These are phyloP conservation scores for Clostera curtula DNA, from an alignment of 2,888 invertebrate species.

Conservation along the genomic window DNA sequence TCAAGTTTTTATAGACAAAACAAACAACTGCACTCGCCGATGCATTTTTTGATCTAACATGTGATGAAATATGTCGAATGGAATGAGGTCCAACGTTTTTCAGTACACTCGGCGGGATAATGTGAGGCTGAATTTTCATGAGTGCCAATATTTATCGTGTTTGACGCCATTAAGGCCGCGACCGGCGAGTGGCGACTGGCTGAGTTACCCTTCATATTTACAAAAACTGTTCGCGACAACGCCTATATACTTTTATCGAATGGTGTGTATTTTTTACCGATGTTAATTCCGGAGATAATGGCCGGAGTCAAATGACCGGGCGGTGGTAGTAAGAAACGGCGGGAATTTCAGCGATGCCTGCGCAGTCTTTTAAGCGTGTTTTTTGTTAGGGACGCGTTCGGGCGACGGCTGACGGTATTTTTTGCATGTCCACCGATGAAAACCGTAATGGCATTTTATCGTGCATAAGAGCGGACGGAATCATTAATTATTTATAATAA, in stretches of 20 bases:
- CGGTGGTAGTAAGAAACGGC: conserved; percentile 62
- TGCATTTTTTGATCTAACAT: conserved; percentile 38
- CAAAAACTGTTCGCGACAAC: conserved; percentile 58
- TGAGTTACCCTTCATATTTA: conserved; percentile 46
- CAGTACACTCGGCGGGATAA: conserved; percentile 36
- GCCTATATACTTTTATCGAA: conserved; percentile 63
- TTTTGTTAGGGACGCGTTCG: conserved; percentile 58
- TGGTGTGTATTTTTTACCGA: conserved; percentile 59
- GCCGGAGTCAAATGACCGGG: conserved; percentile 68
- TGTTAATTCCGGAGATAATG: conserved; percentile 72
- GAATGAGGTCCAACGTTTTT: conserved; percentile 45
- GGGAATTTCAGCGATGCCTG: conserved; percentile 70
- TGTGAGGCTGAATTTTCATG: conserved; percentile 65
- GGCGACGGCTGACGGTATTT: conserved; percentile 60
- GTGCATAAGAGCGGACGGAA: conserved; percentile 70
- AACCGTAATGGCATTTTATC: conserved; percentile 75
- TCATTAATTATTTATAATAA: conserved; percentile 76
- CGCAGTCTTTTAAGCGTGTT: conserved; percentile 66
- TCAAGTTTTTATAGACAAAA: conserved; percentile 41
- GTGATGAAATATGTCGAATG: conserved; percentile 46
- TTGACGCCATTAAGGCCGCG: conserved; percentile 50
- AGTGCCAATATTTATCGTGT: conserved; percentile 58
- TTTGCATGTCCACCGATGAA: conserved; percentile 65
- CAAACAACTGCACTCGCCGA: conserved; percentile 38
- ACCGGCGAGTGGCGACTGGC: conserved; percentile 41